Base-by-base conservation (phyloP, 2,113 vertebrate genomes). In the Theropithecus gelada region DNA sequence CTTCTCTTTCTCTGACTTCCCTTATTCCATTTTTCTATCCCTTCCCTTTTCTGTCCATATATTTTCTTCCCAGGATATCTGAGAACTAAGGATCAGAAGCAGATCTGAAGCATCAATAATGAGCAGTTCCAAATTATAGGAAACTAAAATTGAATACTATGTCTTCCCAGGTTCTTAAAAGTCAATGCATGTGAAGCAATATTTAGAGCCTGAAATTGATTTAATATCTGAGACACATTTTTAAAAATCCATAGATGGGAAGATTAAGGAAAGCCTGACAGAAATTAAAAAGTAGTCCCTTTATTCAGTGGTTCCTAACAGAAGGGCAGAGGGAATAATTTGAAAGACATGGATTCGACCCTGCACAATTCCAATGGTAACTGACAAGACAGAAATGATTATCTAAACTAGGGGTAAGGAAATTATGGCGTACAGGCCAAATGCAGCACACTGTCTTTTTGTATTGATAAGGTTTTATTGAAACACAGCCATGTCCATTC, bases 271-370 rank as follows among this genome's bases (percentile, higher is more conserved):
- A 86, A 61, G 12, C 57, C n/a, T 93, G 75, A 38, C 6, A 18
- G 23, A 94, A 86, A 89, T 27, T 52, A 32, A 86, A 86, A 93
- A 93, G 20, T 52, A 55, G 27, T 57, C 90, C 14, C 61, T 45
- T 96, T 72, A 86, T 78, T 94, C 40, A 68, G 35, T 92, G 43
- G 35, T 87, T 93, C 59, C 68, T 79, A 85, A 81, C 57, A 78
- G 61, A 91, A 40, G 32, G 50, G 1, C 10, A 76, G n/a, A 87
- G 80, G 48, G n/a, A 96, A 64, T 66, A 7, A n/a, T 78, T 82
- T 85, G 73, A 94, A 89, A 89, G 66, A 70, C 61, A 38, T 43
- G 55, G 35, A 45, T 59, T 80, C 14, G 27, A 88, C 40, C 52
- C 16, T 30, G 38, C 27, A 66, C 32, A 43, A 68, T 64, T 14